Conservation (phyloP, 2,113 vertebrate species). For the Acinonyx jubatus region DNA sequence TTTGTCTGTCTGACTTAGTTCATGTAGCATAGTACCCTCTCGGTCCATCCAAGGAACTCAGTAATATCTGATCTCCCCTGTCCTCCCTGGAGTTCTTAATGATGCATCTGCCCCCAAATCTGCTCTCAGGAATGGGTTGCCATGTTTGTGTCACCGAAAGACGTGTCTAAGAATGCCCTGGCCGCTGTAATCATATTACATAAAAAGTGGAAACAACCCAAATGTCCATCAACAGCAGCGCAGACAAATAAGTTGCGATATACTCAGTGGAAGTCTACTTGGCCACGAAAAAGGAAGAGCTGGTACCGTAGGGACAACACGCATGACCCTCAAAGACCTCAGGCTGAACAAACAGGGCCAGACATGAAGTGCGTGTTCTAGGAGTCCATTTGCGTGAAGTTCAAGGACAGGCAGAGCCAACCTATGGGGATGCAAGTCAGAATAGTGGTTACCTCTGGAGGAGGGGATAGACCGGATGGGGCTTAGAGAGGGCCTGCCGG, state of each 20-base stretch:
- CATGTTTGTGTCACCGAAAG: not conserved
- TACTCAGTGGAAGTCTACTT: not conserved
- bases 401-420: not conserved
- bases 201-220: not conserved
- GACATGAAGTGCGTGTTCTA: fast-evolving
- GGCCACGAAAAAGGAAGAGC: not conserved
- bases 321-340: not conserved
- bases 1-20: not conserved
- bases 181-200: not conserved
- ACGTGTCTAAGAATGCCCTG: not conserved
- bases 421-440: not conserved
- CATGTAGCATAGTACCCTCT: not conserved
- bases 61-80: not conserved
- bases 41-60: not conserved
- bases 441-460: no score
- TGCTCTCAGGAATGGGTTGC: not conserved
- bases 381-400: not conserved
- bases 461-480: not conserved
- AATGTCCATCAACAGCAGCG: not conserved
- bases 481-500: no score
- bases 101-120: not conserved
- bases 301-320: no score
- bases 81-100: not conserved
- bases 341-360: not conserved
- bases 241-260: not conserved